These are phyloP conservation scores for Megaceryle torquata DNA, from an alignment of 2,113 vertebrate species.

Conservation along the genomic window DNA sequence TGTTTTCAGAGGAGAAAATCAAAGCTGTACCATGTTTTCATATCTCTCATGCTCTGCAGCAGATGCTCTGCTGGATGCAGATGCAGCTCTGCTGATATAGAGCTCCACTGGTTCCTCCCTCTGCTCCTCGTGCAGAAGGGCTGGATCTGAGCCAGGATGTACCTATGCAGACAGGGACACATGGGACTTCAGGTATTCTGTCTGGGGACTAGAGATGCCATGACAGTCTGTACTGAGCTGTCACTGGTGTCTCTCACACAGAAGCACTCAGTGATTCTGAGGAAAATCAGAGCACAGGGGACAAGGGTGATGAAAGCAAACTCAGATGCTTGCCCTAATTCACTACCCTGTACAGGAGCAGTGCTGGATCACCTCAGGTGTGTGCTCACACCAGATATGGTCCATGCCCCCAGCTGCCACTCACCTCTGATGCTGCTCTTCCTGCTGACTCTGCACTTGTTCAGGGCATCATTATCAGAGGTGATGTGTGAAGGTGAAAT, in stretches of 20 bases:
- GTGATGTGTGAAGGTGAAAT: not conserved
- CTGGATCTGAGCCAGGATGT: not conserved
- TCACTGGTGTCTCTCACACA: not conserved
- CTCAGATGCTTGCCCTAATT: not conserved
- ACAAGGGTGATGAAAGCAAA: not conserved
- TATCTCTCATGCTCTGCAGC: not conserved
- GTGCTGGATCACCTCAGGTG: not conserved
- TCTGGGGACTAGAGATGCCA: not conserved
- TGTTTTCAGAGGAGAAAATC: not conserved
- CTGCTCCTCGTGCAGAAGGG: not conserved
- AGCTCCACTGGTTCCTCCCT: not conserved
- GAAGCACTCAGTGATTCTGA: not conserved
- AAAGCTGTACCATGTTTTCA: not conserved
- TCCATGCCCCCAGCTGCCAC: not conserved
- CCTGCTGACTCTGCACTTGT: not conserved
- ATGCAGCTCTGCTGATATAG: not conserved
- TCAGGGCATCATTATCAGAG: not conserved
- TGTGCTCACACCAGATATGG: not conserved
- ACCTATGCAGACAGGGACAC: not conserved
- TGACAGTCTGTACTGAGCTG: not conserved
- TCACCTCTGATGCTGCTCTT: rapidly evolving
- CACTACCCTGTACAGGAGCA: not conserved
- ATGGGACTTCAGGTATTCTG: rapidly evolving
- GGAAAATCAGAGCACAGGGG: not conserved
- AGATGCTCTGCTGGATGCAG: not conserved